These are phyloP conservation scores for Potorous gilbertii DNA, from an alignment of 2,797 vertebrate species.

Conservation along the genomic window DNA sequence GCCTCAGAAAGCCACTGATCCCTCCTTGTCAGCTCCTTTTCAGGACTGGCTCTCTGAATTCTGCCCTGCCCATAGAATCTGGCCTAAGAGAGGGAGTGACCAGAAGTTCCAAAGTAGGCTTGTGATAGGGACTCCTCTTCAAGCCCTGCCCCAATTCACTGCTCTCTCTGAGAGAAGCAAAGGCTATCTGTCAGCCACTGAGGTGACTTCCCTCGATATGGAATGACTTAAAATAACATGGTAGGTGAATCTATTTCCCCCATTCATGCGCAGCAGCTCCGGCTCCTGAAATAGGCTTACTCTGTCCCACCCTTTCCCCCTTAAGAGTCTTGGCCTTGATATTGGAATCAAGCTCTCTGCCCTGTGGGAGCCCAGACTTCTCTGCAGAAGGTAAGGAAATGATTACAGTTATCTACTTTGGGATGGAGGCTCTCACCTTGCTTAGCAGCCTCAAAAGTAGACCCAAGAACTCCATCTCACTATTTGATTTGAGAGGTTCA, in stretches of 20 bases:
- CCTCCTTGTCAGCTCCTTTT: not conserved
- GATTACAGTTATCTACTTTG: not conserved
- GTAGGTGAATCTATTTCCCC: not conserved
- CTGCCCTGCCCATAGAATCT: not conserved
- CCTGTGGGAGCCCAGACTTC: not conserved
- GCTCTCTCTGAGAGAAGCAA: not conserved
- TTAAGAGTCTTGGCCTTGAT: not conserved
- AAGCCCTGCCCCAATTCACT: not conserved
- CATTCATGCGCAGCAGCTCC: not conserved
- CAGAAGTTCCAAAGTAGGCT: not conserved
- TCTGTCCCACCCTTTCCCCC: not conserved
- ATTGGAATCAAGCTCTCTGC: not conserved
- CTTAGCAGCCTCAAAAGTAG: not conserved
- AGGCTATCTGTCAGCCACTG: not conserved
- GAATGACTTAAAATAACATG: not conserved
- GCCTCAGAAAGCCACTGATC: slow-evolving; percentile 1
- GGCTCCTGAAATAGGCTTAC: not conserved
- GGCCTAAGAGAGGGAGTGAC: not conserved
- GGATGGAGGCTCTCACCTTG: not conserved
- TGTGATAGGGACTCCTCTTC: not conserved
- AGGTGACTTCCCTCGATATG: not conserved
- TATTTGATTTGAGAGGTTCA: not conserved
- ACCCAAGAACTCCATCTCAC: not conserved
- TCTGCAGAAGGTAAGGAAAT: not conserved
- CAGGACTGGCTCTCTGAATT: not conserved